Conservation (phyloP, 2,888 invertebrate genomes). For the Diadegma fenestrale region DNA sequence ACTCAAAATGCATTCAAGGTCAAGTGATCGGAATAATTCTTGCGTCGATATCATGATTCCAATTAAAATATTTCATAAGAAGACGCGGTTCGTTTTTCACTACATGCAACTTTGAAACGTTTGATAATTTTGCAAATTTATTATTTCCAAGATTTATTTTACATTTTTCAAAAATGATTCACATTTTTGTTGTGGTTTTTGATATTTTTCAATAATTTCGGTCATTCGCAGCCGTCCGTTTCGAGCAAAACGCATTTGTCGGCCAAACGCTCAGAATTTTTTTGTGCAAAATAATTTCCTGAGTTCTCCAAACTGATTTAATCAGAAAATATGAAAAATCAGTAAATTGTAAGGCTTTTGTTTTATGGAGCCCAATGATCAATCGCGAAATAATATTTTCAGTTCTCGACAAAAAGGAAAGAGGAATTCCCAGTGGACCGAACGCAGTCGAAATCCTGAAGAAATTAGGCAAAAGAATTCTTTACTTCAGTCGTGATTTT, state of each 20-base stretch:
- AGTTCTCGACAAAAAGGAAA: conserved; percentile 86
- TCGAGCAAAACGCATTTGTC: background rate
- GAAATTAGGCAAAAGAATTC: conserved; percentile 87
- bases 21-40: background rate
- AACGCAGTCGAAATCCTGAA: conserved; percentile 85
- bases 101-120: background rate
- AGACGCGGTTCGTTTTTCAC: background rate
- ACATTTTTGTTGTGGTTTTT: background rate
- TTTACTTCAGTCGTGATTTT: conserved; percentile 89
- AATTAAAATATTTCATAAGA: background rate
- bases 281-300: background rate
- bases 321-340: background rate
- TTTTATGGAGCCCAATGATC: background rate
- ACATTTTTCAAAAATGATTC: background rate
- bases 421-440: conserved; percentile 84
- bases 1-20: conserved; percentile 4
- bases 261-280: background rate
- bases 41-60: background rate
- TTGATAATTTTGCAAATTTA: background rate
- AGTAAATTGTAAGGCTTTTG: background rate
- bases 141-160: background rate
- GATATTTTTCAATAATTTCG: background rate
- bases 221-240: background rate
- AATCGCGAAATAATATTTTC: conserved; percentile 41
- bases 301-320: background rate